These are phyloP conservation scores for Lanius ludovicianus DNA, from an alignment of 2,113 vertebrate species.

Conservation along the genomic window DNA sequence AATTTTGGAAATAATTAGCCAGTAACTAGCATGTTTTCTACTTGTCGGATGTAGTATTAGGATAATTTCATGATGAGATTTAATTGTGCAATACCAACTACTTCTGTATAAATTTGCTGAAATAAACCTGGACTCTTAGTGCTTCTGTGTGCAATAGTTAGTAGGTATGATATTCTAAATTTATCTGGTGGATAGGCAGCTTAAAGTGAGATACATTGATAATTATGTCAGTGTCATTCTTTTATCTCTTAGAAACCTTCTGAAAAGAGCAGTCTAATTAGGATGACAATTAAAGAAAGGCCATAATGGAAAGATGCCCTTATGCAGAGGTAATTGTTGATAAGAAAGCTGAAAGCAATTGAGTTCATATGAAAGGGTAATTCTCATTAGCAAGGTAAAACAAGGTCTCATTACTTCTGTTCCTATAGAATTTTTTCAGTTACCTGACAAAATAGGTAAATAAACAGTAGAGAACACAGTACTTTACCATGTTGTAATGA, in stretches of 20 bases:
- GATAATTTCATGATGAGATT: not conserved
- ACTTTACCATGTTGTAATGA: not conserved
- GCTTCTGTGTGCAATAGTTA: not conserved
- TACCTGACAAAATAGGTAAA: not conserved
- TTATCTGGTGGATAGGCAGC: not conserved
- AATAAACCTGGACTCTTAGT: not conserved
- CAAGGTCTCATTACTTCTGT: not conserved
- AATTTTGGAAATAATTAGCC: not conserved
- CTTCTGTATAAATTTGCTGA: not conserved
- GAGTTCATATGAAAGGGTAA: not conserved
- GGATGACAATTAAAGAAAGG: not conserved
- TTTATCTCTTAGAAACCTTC: not conserved
- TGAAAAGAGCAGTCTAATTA: not conserved
- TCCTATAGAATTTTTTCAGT: not conserved
- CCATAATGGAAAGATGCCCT: not conserved
- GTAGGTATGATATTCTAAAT: not conserved
- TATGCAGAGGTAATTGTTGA: not conserved
- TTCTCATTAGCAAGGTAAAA: not conserved
- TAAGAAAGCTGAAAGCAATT: not conserved
- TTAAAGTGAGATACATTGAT: not conserved
- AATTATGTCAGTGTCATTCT: not conserved
- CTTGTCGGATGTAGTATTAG: not conserved
- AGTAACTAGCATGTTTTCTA: not conserved
- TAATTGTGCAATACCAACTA: not conserved
- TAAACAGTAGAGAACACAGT: not conserved